Evolutionary conservation across 2,888 invertebrate species (phyloP), one percentile per base, ranked within the genome.

Genomic region (Oegoconia quadripuncta): DNA sequence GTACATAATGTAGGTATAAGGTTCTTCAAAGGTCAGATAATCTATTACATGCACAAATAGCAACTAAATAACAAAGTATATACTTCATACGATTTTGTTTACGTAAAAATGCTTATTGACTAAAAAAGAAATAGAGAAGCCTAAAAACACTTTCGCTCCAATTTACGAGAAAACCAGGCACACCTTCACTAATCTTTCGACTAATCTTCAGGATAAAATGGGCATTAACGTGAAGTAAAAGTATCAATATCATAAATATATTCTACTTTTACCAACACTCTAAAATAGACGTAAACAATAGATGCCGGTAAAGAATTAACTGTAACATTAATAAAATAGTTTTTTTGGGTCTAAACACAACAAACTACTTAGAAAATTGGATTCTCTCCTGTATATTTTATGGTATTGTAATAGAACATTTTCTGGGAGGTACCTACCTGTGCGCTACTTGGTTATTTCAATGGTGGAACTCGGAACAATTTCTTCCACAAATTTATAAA

Each of bases 241-340:
- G n/a, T n/a, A n/a, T n/a, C n/a, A n/a, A n/a, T n/a, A n/a, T n/a
- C n/a, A n/a, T n/a, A n/a, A n/a, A n/a, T n/a, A n/a, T n/a, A n/a
- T n/a, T n/a, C n/a, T n/a, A n/a, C n/a, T 18, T 20, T 13, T 20
- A 33, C 28, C 7, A 9, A 31, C n/a, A 25, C n/a, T n/a, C n/a
- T n/a, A n/a, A n/a, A n/a, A n/a, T n/a, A n/a, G n/a, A n/a, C n/a
- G 73, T 76, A 75, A 76, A 75, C 75, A 76, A 71, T 58, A 53
- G 41, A 59, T 50, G 61, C 76, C 76, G 76, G 76, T 54, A 52
- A 45, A 49, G 48, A 25, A 3, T 3, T n/a, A 27, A 7, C 27
- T 27, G 5, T 27, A 12, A 3, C n/a, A 3, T 27, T 11, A 11
- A 27, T 27, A 12, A 13, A 12, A 27, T 7, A 8, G 9, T 14